Conservation (phyloP, 1,140 invertebrate genomes). For the Drosophila leontia region DNA sequence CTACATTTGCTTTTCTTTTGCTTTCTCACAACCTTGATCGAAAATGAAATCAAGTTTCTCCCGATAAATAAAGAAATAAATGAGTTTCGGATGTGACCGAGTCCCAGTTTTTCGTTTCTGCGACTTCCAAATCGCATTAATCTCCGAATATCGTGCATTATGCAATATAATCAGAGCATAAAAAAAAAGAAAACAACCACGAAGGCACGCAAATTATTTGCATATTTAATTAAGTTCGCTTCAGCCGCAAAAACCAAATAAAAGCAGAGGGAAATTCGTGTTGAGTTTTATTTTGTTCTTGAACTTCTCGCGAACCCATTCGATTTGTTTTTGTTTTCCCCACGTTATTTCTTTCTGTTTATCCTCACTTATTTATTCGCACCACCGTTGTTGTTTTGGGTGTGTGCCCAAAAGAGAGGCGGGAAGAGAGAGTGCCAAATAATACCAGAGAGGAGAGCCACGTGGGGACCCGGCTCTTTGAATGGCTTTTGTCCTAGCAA, state of each 20-base stretch:
- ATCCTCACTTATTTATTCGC: conserved; percentile 22
- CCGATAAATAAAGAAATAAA: conserved; percentile 8
- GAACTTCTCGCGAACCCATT: conserved; percentile 51
- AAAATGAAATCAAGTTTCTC: neutral
- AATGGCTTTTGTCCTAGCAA: conserved; percentile 50
- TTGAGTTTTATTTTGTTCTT: conserved; percentile 53
- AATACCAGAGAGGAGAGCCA: conserved; percentile 16
- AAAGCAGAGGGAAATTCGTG: conserved; percentile 21
- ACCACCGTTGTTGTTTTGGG: conserved; percentile 44
- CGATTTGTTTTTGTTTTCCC: conserved; percentile 36
- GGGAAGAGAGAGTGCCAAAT: neutral
- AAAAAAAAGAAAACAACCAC: conserved; percentile 37
- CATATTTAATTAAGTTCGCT: conserved; percentile 60
- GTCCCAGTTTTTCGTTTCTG: conserved; percentile 7
- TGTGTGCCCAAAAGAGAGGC: conserved; percentile 49
- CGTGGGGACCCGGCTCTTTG: conserved; percentile 33
- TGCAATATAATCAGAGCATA: conserved; percentile 56
- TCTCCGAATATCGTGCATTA: conserved; percentile 50
- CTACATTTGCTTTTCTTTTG: neutral
- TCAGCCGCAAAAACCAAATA: conserved; percentile 3
- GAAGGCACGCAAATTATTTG: conserved; percentile 57
- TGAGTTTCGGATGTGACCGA: conserved; percentile 37
- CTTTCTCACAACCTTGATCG: conserved; percentile 4
- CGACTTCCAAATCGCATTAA: conserved; percentile 23
- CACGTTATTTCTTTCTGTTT: conserved; percentile 29